phyloP scores from a whole-genome alignment of 2,888 invertebrate species.

The Kuschelorhynchus macadamiae region DNA sequence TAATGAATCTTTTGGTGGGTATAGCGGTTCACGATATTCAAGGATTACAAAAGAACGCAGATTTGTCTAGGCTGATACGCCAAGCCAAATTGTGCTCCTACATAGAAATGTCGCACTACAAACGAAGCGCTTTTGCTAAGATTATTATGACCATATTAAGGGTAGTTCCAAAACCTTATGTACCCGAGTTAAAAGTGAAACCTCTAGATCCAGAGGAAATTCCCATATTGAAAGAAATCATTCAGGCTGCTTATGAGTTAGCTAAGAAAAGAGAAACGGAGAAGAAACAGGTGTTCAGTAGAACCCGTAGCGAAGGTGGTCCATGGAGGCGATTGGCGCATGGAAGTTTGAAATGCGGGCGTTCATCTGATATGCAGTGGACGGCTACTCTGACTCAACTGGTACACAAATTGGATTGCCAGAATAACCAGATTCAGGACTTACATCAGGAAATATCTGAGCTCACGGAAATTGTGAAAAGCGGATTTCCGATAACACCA shows the following conservation, averaged over 20 bases:
- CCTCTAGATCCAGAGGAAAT: slow-evolving; percentile 88
- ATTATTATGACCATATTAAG: slow-evolving; percentile 81
- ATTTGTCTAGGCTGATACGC: slow-evolving; percentile 84
- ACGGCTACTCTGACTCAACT: slow-evolving; percentile 70
- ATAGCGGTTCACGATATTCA: slow-evolving; percentile 92
- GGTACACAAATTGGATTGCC: slow-evolving; percentile 74
- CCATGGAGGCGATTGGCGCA: slow-evolving; percentile 66
- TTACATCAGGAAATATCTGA: slow-evolving; percentile 79
- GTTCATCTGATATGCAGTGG: slow-evolving; percentile 61
- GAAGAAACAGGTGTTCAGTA: slow-evolving; percentile 3
- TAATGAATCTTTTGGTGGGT: slow-evolving; percentile 89
- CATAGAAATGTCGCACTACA: slow-evolving; percentile 85
- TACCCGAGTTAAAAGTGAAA: slow-evolving; percentile 86
- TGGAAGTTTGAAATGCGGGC: background rate
- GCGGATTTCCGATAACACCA: too few species aligned
- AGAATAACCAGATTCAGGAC: slow-evolving; percentile 76
- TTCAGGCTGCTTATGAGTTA: slow-evolving; percentile 85
- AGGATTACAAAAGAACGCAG: slow-evolving; percentile 87
- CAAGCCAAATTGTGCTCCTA: slow-evolving; percentile 89
- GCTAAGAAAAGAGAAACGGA: slow-evolving; percentile 80
- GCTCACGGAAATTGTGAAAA: slow-evolving; percentile 46
- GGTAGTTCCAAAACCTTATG: slow-evolving; percentile 85
- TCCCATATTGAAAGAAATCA: slow-evolving; percentile 82
- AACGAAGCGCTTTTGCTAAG: slow-evolving; percentile 83
- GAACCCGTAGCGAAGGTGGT: slow-evolving; percentile 76